Evolutionary conservation across 1,140 invertebrate species (phyloP).

Genomic region (Epicauta chinensis): DNA sequence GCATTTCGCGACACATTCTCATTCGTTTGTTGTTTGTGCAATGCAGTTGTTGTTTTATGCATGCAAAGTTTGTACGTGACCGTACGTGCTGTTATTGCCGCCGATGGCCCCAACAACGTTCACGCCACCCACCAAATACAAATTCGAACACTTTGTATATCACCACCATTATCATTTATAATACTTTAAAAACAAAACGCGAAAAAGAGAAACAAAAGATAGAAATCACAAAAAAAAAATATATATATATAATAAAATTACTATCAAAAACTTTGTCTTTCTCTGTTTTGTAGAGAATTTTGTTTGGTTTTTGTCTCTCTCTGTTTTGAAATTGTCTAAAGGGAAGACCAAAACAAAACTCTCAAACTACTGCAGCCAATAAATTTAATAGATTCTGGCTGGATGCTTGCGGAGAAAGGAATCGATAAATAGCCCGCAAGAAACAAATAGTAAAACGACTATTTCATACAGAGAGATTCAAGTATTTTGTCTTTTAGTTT

Average conservation of each 20-base stretch:
- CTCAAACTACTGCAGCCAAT: slow-evolving; percentile 13
- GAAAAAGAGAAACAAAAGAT: neutral
- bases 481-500: slow-evolving; percentile 11
- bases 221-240: too few relatives aligned
- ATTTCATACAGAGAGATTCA: slow-evolving; percentile 8
- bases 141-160: slow-evolving; percentile 9
- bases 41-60: slow-evolving; percentile 25
- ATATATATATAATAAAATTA: too few relatives aligned
- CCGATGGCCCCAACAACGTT: slow-evolving; percentile 6
- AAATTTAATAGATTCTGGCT: slow-evolving; percentile 14
- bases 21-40: slow-evolving; percentile 24
- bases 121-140: slow-evolving; percentile 6
- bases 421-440: slow-evolving; percentile 6
- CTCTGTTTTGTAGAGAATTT: too few relatives aligned
- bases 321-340: slow-evolving; percentile 9
- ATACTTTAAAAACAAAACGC: too few relatives aligned
- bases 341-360: too few relatives aligned
- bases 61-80: slow-evolving; percentile 27
- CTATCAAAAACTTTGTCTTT: too few relatives aligned
- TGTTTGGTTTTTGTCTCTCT: slow-evolving; percentile 5
- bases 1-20: slow-evolving; percentile 22
- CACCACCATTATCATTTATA: neutral
- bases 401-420: slow-evolving; percentile 8
- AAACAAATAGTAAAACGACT: slow-evolving; percentile 8
- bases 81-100: slow-evolving; percentile 11